These are phyloP conservation scores for Cheirogaleus medius DNA, from an alignment of 2,113 vertebrate species.

Conservation along the genomic window DNA sequence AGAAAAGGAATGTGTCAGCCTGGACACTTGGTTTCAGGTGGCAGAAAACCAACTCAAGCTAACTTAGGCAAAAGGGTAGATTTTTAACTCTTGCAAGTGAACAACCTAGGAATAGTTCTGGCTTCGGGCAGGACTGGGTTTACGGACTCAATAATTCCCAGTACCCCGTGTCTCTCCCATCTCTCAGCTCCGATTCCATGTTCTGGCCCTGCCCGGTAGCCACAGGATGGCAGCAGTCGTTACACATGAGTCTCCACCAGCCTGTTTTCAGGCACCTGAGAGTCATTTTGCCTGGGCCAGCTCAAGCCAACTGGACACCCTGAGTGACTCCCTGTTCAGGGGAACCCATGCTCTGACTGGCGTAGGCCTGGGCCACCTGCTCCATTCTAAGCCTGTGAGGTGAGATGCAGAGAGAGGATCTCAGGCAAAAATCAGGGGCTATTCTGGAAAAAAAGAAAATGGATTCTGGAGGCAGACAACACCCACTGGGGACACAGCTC, in stretches of 20 bases:
- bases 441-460: background rate
- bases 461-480: background rate
- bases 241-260: background rate
- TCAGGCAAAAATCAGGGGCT: background rate
- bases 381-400: background rate
- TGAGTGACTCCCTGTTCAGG: background rate
- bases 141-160: background rate
- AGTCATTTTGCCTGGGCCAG: background rate
- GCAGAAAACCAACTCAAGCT: background rate
- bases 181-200: accelerated
- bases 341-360: background rate
- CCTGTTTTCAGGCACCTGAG: background rate
- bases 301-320: background rate
- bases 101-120: background rate
- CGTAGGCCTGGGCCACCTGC: background rate
- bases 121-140: background rate
- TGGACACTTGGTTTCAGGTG: background rate
- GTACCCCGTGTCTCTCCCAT: no score
- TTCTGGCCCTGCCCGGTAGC: background rate
- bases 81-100: background rate
- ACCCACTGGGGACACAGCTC: background rate
- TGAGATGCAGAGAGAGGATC: background rate
- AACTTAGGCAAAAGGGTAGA: background rate
- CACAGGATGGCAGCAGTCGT: background rate
- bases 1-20: background rate